Percentiles rank a stretch among this genome's conserved stretches.
These are phyloP conservation scores for Araneus ventricosus DNA, from an alignment of 1,140 invertebrate species.

Conservation along the genomic window DNA sequence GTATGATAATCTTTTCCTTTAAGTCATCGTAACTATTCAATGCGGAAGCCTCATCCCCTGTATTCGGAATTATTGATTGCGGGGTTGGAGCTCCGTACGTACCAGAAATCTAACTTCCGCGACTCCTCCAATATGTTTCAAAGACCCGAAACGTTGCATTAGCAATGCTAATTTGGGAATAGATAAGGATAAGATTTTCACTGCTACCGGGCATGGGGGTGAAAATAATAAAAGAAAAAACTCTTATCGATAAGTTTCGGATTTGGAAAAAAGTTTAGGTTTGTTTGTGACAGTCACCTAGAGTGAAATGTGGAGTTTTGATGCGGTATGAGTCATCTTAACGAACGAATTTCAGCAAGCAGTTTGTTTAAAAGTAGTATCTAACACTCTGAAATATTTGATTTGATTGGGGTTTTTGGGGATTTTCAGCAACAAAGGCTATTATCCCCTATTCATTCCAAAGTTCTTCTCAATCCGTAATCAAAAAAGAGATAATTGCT, in stretches of 20 bases:
- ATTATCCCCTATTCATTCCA: no score
- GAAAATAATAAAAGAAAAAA: not conserved
- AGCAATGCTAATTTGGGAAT: constrained; percentile 54
- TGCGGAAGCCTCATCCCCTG: not conserved
- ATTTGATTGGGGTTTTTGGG: no score
- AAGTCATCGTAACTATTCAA: not conserved
- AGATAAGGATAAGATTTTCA: constrained; percentile 23
- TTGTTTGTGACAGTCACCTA: not conserved
- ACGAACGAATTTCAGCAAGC: no score
- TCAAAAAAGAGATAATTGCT: no score
- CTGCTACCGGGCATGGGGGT: not conserved
- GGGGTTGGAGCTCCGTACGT: not conserved
- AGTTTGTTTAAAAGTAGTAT: no score
- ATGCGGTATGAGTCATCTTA: not conserved
- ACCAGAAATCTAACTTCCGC: not conserved
- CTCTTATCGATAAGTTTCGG: not conserved
- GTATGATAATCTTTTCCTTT: not conserved
- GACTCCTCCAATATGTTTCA: constrained; percentile 35
- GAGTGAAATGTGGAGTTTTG: not conserved
- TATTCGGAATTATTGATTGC: constrained; percentile 28
- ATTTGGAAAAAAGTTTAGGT: not conserved
- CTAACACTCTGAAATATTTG: no score
- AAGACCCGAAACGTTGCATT: not conserved
- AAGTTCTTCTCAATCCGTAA: no score
- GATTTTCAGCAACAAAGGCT: no score